Evolutionary conservation across 1,140 invertebrate genomes (phyloP).

Genomic region (Drosophila bocki): DNA sequence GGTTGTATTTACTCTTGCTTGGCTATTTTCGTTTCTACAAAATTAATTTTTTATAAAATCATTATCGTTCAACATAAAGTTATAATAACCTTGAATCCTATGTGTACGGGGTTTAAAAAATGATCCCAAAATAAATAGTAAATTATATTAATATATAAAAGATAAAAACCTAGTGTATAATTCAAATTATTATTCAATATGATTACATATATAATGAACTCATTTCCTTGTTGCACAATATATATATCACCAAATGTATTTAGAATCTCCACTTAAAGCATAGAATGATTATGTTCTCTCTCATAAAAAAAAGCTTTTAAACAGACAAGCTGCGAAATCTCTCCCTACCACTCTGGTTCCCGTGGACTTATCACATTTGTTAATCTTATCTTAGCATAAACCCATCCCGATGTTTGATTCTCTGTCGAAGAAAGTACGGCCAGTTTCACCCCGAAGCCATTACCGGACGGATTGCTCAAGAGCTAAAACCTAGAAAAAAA

Average conservation of each 20-base stretch:
- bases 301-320: constrained; percentile 1
- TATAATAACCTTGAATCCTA: background rate
- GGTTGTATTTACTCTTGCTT: constrained; percentile 46
- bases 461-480: constrained; percentile 18
- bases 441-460: constrained; percentile 46
- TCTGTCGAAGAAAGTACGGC: background rate
- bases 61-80: background rate
- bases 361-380: constrained; percentile 45
- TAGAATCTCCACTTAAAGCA: too few relatives aligned
- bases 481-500: constrained; percentile 9
- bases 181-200: too few relatives aligned
- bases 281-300: background rate
- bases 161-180: too few relatives aligned
- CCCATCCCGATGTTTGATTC: constrained; percentile 4
- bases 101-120: too few relatives aligned
- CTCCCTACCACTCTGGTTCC: constrained; percentile 1
- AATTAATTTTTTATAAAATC: background rate
- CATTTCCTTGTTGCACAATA: too few relatives aligned
- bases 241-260: too few relatives aligned
- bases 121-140: constrained; percentile 29
- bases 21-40: background rate
- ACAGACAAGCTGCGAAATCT: constrained; percentile 7
- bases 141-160: too few relatives aligned
- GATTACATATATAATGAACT: too few relatives aligned
- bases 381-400: constrained; percentile 67